Base-by-base conservation (phyloP, 1,140 invertebrate species). In the Pseudomyrmex flavicornis region DNA sequence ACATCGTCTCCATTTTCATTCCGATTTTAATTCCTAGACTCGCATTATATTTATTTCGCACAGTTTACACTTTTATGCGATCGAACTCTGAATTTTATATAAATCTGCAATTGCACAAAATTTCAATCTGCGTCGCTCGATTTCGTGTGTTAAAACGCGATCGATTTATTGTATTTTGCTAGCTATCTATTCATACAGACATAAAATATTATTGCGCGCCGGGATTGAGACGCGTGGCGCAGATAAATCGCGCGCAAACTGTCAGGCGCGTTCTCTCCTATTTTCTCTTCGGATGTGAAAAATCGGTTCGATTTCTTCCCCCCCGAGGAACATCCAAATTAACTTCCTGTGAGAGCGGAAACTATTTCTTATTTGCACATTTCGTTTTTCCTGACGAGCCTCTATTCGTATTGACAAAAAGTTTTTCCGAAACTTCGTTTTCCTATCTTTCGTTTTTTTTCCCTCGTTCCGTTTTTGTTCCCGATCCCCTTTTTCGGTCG, bases 361-460 rank as follows among this genome's bases (percentile, higher is more conserved):
- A 80, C 44, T 80, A 72, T 72, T 80, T 80, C 52, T 50, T 65
- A 68, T 77, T 77, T 77, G 48, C 62, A 35, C 50, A 77, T 66
- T 77, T 77, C 75, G 62, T 68, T 77, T 68, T 54, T 46, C 73
- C 35, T 35, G 56, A 63, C 46, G 46, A 76, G 12, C 13, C n/a
- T 10, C 52, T 26, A 8, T 77, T 56, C 12, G 26, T 66, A 12
- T 8, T 50, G 61, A 20, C 26, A 20, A 17, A 77, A 77, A 77
- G 48, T 69, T 79, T 69, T 48, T 68, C 52, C 17, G 35, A 48
- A 79, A 58, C 52, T 79, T 79, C 46, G 52, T 17, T 68, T 79
- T 5, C 5, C 0, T 3, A 35, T 35, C 35, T 35, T 35, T 35
- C 0, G 7, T 35, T 35, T 35, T 35, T 35, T 35, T 35, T 5